These are phyloP conservation scores for honey bee (Apis mellifera) DNA, from an alignment of 1,140 invertebrate species.

Conservation along the genomic window DNA sequence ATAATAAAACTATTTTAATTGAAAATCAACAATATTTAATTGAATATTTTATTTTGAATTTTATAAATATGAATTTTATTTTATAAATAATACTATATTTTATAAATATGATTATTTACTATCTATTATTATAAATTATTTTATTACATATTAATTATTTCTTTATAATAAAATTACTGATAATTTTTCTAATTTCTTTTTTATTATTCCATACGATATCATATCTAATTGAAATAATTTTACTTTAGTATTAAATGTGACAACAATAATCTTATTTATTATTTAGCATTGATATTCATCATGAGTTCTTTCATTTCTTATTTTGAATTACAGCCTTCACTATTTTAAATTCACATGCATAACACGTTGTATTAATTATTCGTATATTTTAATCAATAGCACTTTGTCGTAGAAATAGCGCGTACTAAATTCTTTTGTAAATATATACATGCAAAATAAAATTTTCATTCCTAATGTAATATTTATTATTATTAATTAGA, in stretches of 20 bases:
- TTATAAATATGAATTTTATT: background rate
- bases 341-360: slow-evolving; percentile 2
- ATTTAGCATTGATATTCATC: slow-evolving; percentile 19
- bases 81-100: background rate
- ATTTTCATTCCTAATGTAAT: background rate
- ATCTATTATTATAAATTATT: no score
- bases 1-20: no score
- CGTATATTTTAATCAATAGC: background rate
- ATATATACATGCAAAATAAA: background rate
- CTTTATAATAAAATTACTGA: no score
- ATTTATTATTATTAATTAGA: background rate
- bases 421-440: background rate
- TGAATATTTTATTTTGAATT: background rate
- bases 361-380: slow-evolving; percentile 29
- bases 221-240: background rate
- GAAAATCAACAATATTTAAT: no score
- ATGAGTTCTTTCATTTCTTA: slow-evolving; percentile 9
- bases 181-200: background rate
- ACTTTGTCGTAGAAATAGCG: background rate
- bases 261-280: background rate
- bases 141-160: no score
- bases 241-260: background rate
- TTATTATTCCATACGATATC: background rate
- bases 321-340: slow-evolving; percentile 14
- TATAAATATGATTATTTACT: background rate